Evolutionary conservation across 2,113 vertebrate species (phyloP), one percentile per base, ranked within the genome.

Genomic region (Paratilapia polleni): DNA sequence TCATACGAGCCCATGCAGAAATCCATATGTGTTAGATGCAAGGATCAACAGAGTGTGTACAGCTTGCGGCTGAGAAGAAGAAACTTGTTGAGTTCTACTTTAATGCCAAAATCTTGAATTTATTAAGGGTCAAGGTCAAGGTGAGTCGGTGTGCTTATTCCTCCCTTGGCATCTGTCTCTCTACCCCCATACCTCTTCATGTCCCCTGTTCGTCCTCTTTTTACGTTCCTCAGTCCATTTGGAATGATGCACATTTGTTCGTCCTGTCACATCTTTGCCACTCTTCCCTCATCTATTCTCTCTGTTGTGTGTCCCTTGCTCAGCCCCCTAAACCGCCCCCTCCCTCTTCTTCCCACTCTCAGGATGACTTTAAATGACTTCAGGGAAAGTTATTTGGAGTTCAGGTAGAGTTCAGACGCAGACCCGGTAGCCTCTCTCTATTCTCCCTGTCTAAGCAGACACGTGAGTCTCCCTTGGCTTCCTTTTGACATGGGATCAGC

Each of bases 321-420:
- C 54, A 64, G 57, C 84, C 63, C 61, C 43, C 24, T 77, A 47
- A 56, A 47, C 43, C 77, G 17, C 66, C 36, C 66, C 36, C 28
- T 24, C 22, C 8, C 43, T 8, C 60, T 14, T 31, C 38, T 49
- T 24, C 66, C 64, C 77, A 22, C 70, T 86, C 89, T 82, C 80
- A 58, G 10, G 34, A 77, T 87, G 85, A 88, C 88, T 91, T 88
- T 64, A 86, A 87, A 88, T 86, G 89, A 92, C 89, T 85, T 81
- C 78, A 63, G 88, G 87, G 89, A 91, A 93, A 95, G 94, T 94
- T 93, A 90, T 93, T 84, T 78, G 81, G 88, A 88, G 94, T 93
- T 93, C 92, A 93, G 87, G 88, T 84, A 78, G 87, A 93, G 94
- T 94, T 93, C 92, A 94, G 77, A 86, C 1, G n/a, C 59, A 89